A percentile compares a stretch with the other conserved stretches of the same genome.
Evolutionary conservation across 2,113 vertebrate genomes (phyloP).

Genomic region (Perccottus glenii): DNA sequence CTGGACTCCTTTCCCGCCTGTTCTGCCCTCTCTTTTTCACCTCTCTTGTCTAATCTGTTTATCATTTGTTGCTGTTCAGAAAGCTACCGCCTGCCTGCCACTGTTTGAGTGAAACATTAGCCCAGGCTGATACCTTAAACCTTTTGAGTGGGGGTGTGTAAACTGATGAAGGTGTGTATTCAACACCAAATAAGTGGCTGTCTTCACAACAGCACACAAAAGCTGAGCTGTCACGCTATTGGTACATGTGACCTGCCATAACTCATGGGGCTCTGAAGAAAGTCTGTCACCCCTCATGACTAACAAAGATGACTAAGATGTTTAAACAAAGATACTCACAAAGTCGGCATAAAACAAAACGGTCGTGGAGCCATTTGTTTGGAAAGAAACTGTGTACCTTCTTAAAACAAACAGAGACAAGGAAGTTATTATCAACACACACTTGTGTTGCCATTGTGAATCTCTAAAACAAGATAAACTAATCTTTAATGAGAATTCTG

Average conservation of each 20-base stretch:
- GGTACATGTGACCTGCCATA: conserved; percentile 60
- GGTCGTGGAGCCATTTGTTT: conserved; percentile 50
- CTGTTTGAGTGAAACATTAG: conserved; percentile 75
- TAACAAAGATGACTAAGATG: conserved; percentile 66
- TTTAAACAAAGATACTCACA: conserved; percentile 6
- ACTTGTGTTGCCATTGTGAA: conserved; percentile 20
- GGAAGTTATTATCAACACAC: conserved; percentile 37
- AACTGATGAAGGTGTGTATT: conserved; percentile 51
- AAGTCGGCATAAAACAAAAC: conserved; percentile 34
- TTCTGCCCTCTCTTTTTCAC: conserved; percentile 19
- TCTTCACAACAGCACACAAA: conserved; percentile 26
- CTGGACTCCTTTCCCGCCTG: conserved; percentile 44
- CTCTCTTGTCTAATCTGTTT: conserved; percentile 21
- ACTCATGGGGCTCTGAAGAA: conserved; percentile 56
- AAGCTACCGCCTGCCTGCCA: conserved; percentile 33
- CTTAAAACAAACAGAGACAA: conserved; percentile 29
- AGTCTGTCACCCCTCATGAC: conserved; percentile 56
- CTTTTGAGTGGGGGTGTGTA: conserved; percentile 40
- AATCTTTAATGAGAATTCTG: conserved; percentile 3
- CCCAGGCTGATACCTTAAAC: conserved; percentile 65
- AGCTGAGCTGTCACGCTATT: conserved; percentile 59
- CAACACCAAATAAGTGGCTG: conserved; percentile 50
- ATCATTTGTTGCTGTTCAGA: conserved; percentile 41
- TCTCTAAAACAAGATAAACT: conserved; percentile 15
- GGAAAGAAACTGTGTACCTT: conserved; percentile 25